A percentile compares a stretch with the other conserved stretches of the same genome.
Evolutionary conservation across 2,888 invertebrate genomes (phyloP).

Genomic region (Zele albiditarsus): DNA sequence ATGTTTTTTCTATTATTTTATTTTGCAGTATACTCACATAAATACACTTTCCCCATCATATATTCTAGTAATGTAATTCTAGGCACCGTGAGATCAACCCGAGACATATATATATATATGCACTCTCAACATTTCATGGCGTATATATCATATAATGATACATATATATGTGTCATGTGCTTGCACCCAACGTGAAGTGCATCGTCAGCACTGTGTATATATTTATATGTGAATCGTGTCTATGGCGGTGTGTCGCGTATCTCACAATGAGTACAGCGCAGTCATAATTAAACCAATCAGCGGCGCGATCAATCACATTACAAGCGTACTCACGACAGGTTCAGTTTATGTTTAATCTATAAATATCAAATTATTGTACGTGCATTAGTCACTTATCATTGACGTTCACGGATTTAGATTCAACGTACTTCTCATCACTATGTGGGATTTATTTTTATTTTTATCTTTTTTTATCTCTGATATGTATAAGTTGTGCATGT

Average conservation of each 20-base stretch:
- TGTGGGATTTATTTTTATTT: neutral
- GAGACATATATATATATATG: slow-evolving; percentile 15
- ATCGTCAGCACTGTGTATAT: neutral
- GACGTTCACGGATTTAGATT: neutral
- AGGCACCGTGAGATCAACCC: neutral
- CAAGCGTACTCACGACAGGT: slow-evolving; percentile 38
- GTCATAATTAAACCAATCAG: slow-evolving; percentile 57
- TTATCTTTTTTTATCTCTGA: neutral
- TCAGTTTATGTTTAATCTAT: slow-evolving; percentile 41
- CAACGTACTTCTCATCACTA: neutral
- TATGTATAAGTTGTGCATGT: neutral
- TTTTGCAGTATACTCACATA: slow-evolving; percentile 4
- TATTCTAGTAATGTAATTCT: slow-evolving; percentile 24
- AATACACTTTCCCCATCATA: slow-evolving; percentile 15
- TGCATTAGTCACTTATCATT: neutral
- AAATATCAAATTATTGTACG: slow-evolving; percentile 49
- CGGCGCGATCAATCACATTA: slow-evolving; percentile 55
- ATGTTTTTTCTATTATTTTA: neutral
- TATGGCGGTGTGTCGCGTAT: slow-evolving; percentile 35
- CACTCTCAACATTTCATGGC: slow-evolving; percentile 29
- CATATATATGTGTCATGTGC: neutral
- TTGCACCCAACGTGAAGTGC: neutral
- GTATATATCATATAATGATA: neutral
- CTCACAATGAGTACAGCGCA: slow-evolving; percentile 46
- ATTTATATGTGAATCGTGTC: neutral